A percentile compares a stretch with the other conserved stretches of the same genome.
phyloP scores from a whole-genome alignment of 2,797 vertebrate genomes.

The Nyctibius grandis region DNA sequence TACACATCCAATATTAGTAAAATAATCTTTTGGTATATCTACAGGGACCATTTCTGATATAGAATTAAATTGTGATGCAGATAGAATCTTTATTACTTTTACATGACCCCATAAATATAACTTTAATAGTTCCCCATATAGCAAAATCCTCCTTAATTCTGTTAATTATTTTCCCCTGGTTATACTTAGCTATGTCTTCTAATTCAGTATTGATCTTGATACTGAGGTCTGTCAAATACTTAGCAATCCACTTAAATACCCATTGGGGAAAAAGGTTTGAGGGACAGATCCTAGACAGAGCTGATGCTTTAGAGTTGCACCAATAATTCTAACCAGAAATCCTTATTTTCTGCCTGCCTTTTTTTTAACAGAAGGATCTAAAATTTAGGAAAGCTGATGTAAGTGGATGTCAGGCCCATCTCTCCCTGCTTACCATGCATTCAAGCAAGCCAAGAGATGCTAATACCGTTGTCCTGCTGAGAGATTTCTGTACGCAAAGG shows the following conservation, averaged over 20 bases:
- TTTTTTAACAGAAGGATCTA: too few species aligned
- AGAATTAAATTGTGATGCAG: constrained; percentile 76
- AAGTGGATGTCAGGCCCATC: too few species aligned
- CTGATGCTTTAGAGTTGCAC: constrained; percentile 40
- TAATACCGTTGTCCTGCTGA: too few species aligned
- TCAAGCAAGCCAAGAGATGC: too few species aligned
- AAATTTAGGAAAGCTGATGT: too few species aligned
- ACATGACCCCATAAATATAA: constrained; percentile 79
- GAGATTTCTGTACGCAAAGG: too few species aligned
- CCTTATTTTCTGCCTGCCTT: not conserved
- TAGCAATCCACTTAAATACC: constrained; percentile 69
- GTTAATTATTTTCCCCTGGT: constrained; percentile 78
- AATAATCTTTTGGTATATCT: constrained; percentile 71
- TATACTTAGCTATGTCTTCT: constrained; percentile 77
- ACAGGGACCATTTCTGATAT: constrained; percentile 74
- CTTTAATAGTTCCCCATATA: constrained; percentile 75
- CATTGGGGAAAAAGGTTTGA: constrained; percentile 45
- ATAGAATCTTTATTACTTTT: constrained; percentile 78
- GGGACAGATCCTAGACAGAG: constrained; percentile 30
- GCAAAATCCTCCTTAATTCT: constrained; percentile 75
- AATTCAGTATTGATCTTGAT: constrained; percentile 78
- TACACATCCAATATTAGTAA: constrained; percentile 68
- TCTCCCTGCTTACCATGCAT: too few species aligned
- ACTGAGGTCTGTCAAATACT: constrained; percentile 70
- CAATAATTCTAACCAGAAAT: constrained; percentile 15